These are phyloP conservation scores for Lagopus leucura DNA, from an alignment of 2,113 vertebrate species.

Conservation along the genomic window DNA sequence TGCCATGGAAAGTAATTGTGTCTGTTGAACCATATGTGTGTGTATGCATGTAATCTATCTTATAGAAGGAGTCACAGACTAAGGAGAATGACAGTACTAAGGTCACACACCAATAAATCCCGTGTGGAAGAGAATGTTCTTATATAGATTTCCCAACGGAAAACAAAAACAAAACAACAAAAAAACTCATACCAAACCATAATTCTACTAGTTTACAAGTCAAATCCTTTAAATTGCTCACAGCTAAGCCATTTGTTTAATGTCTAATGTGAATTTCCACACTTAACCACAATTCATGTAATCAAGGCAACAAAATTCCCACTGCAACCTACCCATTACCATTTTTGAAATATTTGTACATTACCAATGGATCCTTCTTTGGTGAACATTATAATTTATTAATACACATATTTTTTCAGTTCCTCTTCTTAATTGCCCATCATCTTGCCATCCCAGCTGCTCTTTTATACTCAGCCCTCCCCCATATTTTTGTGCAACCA, in stretches of 20 bases:
- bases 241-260: not conserved
- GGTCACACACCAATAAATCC: conserved; percentile 30
- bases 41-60: not conserved
- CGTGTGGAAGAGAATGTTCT: not conserved
- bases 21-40: not conserved
- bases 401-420: not conserved
- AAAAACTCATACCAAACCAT: not conserved
- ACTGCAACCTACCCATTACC: not conserved
- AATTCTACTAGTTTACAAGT: not conserved
- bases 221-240: not conserved
- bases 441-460: not conserved
- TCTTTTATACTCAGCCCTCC: not conserved
- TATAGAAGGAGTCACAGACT: not conserved
- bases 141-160: not conserved
- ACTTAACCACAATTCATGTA: not conserved
- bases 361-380: not conserved
- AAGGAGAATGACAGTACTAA: not conserved
- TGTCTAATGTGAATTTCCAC: not conserved
- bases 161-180: not conserved
- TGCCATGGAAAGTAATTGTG: not conserved
- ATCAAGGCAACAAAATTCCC: not conserved
- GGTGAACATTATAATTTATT: not conserved
- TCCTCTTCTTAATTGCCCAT: conserved; percentile 11
- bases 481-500: not conserved
- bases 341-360: not conserved